Evolutionary conservation across 2,113 vertebrate genomes (phyloP), one percentile per base, ranked within the genome.

Genomic region (Raja brachyura): DNA sequence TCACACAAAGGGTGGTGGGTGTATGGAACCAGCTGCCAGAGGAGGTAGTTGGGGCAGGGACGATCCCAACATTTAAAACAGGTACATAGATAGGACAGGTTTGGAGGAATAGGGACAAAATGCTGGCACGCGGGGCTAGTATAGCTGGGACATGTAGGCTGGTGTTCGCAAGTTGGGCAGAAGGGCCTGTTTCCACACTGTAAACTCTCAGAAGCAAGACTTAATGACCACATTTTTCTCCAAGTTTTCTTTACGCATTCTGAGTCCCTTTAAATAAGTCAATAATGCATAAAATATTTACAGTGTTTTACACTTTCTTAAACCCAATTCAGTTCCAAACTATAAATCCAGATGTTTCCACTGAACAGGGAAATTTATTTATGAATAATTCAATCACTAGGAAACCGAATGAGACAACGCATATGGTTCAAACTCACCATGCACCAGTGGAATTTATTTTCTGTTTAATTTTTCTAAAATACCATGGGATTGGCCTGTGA

Each of bases 241-340:
- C 20, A 8, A 81, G 16, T 18, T 54, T 25, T 59, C 25, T 83
- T 79, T 16, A 79, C 48, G 77, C 4, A 48, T 16, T 54, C 16
- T 7, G 77, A 85, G 7, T 4, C 79, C 54, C 79, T 25, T 86
- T 86, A 31, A 86, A 86, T 86, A 5, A 86, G 56, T 33, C 8
- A 56, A 88, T 31, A 14, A 31, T 63, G 83, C 14, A 88, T 61
- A 88, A 88, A 88, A 88, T 88, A 88, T 88, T 88, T 63, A 92
- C 33, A 74, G 8, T 73, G 11, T 33, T 73, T 63, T 14, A 70
- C 11, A 39, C 6, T 73, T 73, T 73, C 18, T 25, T 73, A 92
- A 88, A 92, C 68, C 25, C 90, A 92, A 54, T 54, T 25, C 66
- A 92, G 20, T 20, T 70, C 22, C 39, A 28, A 92, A 14, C 90